Percentiles rank a stretch among this genome's conserved stretches.
Evolutionary conservation across 2,888 invertebrate species (phyloP).

Genomic region (Pristionchus arcanus): DNA sequence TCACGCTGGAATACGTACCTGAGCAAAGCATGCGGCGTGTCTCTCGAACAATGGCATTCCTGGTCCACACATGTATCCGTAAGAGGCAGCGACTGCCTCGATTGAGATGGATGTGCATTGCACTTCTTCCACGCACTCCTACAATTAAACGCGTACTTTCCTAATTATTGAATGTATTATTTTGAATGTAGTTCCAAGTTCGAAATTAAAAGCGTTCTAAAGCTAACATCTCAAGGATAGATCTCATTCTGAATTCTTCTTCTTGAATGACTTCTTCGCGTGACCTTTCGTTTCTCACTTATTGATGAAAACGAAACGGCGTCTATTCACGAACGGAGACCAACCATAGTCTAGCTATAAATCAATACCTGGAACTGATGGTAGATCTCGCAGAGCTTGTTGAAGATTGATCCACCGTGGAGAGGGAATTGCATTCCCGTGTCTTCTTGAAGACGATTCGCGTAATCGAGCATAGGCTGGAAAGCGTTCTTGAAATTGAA

Average conservation of each 20-base stretch:
- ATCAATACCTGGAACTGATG: conserved; percentile 68
- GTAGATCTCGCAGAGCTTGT: conserved; percentile 73
- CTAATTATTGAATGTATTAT: too few species aligned
- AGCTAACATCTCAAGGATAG: not conserved
- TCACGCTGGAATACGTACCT: conserved; percentile 60
- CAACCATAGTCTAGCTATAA: not conserved
- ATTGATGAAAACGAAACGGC: not conserved
- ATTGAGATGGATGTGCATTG: conserved; percentile 74
- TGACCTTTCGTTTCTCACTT: not conserved
- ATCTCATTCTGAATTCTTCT: not conserved
- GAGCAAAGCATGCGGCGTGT: conserved; percentile 78
- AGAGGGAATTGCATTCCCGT: conserved; percentile 74
- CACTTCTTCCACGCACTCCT: conserved; percentile 71
- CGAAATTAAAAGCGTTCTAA: not conserved
- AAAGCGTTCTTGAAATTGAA: conserved; percentile 38
- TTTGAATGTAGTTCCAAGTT: not conserved
- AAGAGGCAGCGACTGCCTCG: conserved; percentile 76
- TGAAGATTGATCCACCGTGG: conserved; percentile 75
- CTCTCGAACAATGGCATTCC: conserved; percentile 75
- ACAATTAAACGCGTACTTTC: not conserved
- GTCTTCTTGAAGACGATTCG: conserved; percentile 73
- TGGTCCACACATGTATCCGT: conserved; percentile 77
- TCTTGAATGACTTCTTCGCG: not conserved
- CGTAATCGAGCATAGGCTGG: conserved; percentile 76
- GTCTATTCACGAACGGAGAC: not conserved